Percentiles rank a stretch among this genome's conserved stretches.
Evolutionary conservation across 2,113 vertebrate genomes (phyloP).

Genomic region (Narcine bancroftii): DNA sequence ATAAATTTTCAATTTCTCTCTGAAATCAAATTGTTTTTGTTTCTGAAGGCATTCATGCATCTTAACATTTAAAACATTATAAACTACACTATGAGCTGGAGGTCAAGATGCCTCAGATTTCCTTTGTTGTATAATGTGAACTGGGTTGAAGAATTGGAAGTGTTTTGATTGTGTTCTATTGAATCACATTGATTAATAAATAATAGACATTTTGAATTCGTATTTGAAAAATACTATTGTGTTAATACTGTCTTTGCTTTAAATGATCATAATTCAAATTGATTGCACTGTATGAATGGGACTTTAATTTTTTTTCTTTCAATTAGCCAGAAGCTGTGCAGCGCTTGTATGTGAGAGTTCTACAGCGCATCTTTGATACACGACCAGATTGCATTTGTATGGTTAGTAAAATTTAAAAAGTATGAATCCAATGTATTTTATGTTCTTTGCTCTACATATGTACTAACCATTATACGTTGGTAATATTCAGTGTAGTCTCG

Average conservation of each 20-base stretch:
- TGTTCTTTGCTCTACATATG: not conserved
- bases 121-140: not conserved
- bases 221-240: not conserved
- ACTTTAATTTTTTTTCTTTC: not conserved
- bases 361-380: conserved; percentile 8
- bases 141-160: not conserved
- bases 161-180: not conserved
- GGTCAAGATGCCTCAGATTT: not conserved
- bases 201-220: not conserved
- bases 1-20: not conserved
- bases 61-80: not conserved
- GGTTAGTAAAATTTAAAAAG: not conserved
- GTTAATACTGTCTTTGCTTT: not conserved
- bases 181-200: not conserved
- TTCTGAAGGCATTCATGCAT: not conserved
- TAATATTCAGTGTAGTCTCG: not conserved
- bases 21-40: not conserved
- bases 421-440: not conserved
- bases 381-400: conserved; percentile 12
- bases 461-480: too few species aligned
- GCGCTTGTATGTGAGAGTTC: not conserved
- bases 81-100: too few species aligned
- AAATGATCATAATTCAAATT: not conserved
- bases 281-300: not conserved
- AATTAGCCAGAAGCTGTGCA: conserved; percentile 23